Conservation (phyloP, 2,888 invertebrate species). For the Prenolepis imparis region DNA sequence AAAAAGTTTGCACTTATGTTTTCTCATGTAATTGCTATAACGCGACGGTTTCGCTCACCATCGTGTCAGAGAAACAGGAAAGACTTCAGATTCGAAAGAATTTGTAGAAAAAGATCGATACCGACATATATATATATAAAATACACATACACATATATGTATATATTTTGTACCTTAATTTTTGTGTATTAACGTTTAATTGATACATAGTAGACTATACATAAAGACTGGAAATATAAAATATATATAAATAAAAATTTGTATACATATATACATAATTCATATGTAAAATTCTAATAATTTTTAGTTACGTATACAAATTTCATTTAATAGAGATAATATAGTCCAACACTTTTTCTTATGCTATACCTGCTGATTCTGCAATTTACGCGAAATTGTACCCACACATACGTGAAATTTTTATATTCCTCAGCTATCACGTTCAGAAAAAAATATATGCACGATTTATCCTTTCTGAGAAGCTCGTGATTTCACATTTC, state of each 20-base stretch:
- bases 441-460: background rate
- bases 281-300: too few species aligned
- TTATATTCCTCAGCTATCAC: background rate
- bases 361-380: background rate
- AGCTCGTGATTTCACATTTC: slow-evolving; percentile 3
- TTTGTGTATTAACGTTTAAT: background rate
- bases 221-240: background rate
- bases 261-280: background rate
- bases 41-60: background rate
- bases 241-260: background rate
- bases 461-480: background rate
- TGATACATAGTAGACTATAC: background rate
- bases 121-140: background rate
- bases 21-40: background rate
- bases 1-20: slow-evolving; percentile 6
- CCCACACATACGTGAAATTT: background rate
- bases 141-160: background rate
- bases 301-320: too few species aligned
- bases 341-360: background rate
- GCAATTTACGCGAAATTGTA: background rate
- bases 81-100: background rate
- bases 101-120: background rate
- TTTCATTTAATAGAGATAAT: background rate
- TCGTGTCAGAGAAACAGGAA: background rate
- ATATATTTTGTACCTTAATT: background rate